phyloP scores from a whole-genome alignment of 2,113 vertebrate genomes.

The Euleptes europaea region DNA sequence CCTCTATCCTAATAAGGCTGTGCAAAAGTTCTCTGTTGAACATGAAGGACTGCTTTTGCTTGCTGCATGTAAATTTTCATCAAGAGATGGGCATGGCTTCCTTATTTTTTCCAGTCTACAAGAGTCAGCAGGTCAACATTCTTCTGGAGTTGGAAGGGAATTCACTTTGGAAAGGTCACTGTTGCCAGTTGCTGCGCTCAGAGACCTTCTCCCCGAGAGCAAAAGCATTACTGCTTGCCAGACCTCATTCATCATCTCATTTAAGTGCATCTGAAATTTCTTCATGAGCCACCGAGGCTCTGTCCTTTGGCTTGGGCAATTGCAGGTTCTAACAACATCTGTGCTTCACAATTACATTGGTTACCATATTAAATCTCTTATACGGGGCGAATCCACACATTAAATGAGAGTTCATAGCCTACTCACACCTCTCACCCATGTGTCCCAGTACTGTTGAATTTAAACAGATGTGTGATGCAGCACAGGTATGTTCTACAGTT shows the following conservation, averaged over 20 bases:
- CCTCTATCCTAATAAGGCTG: not conserved
- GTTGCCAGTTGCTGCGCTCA: not conserved
- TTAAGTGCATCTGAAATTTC: not conserved
- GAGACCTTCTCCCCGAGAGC: not conserved
- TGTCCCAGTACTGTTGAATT: no score
- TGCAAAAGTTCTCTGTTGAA: not conserved
- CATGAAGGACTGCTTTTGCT: not conserved
- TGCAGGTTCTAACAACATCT: no score
- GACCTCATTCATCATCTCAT: not conserved
- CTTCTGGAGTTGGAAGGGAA: not conserved
- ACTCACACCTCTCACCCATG: no score
- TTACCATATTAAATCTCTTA: no score
- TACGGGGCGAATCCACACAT: no score
- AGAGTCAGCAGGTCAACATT: not conserved
- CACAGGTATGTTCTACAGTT: no score
- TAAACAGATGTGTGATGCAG: no score
- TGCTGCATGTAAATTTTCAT: not conserved
- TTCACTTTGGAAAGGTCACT: not conserved
- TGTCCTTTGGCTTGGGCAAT: no score
- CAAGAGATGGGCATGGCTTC: not conserved
- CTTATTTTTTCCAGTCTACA: not conserved
- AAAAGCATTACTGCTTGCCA: not conserved
- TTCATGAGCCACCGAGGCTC: not conserved
- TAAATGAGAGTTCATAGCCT: no score
- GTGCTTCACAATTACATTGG: no score